A percentile compares a stretch with the other conserved stretches of the same genome.
These are phyloP conservation scores for Aleadryas rufinucha DNA, from an alignment of 2,113 vertebrate genomes.

Conservation along the genomic window DNA sequence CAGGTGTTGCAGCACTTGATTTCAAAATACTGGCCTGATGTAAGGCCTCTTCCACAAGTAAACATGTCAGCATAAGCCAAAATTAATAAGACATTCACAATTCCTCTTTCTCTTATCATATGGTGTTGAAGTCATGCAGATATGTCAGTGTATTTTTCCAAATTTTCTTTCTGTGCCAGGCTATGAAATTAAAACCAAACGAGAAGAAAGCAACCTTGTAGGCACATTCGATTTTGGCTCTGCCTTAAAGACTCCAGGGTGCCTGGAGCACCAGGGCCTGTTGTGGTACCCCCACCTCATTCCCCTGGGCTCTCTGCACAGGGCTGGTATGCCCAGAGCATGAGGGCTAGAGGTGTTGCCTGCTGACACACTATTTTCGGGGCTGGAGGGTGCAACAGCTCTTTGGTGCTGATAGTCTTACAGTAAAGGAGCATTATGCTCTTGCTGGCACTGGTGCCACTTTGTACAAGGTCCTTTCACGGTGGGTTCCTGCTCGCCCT, in stretches of 20 bases:
- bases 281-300: not conserved
- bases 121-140: not conserved
- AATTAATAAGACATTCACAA: not conserved
- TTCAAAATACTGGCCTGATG: not conserved
- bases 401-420: not conserved
- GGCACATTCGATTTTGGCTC: fast-evolving
- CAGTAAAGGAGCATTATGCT: not conserved
- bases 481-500: not conserved
- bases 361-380: not conserved
- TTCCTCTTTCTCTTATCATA: not conserved
- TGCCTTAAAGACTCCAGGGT: not conserved
- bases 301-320: not conserved
- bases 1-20: not conserved
- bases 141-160: not conserved
- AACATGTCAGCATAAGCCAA: not conserved
- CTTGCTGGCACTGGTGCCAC: not conserved
- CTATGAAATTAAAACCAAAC: not conserved
- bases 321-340: not conserved
- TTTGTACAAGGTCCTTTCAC: not conserved
- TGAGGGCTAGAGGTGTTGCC: not conserved
- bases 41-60: not conserved
- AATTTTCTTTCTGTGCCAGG: not conserved
- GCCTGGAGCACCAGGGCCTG: fast-evolving
- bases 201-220: not conserved
- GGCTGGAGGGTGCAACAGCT: not conserved